Base-by-base conservation (phyloP, 2,113 vertebrate species). In the Grus americana region DNA sequence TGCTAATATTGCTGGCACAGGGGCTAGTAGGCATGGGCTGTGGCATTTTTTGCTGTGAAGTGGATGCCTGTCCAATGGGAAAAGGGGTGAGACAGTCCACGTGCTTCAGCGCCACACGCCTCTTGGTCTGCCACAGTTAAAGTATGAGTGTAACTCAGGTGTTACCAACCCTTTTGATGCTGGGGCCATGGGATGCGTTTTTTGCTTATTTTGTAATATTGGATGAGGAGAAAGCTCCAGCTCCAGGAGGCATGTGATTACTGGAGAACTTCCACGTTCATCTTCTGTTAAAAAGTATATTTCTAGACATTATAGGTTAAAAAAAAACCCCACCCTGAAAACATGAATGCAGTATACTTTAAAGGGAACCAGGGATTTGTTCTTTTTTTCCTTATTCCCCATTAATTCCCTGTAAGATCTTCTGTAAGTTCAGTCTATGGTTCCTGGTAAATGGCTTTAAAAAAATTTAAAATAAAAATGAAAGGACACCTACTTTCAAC, bases 1-100 rank as follows among this genome's bases (percentile, higher is more conserved):
- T 89, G 89, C 70, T 97, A 76, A 95, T 80, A 68, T 47, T 95
- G 62, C 81, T 97, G 95, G 94, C 87, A 93, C 5, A 38, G 36
- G 58, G 73, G 66, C n/a, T 92, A 49, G 38, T 90, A 81, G 89
- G 89, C 94, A 97, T 1, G 11, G 84, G 72, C 68, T 66, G 55
- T 81, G 95, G 54, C 92, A 85, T 71, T 90, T 94, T 90, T 91
- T 95, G 40, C 87, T 90, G 78, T 0, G 2, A 90, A 58, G 66
- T 46, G 86, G 65, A 42, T 90, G 40, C 30, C 54, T 86, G 67
- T 83, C 92, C 92, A 96, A 90, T 95, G 81, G 89, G 59, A 91
- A 79, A 40, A 70, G 38, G 65, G 21, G 23, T 83, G 81, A 95
- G 63, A 82, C 42, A 55, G 54, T 79, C 78, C 76, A 66, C 15